Base-by-base conservation (phyloP, 1,140 invertebrate species). In the Spodoptera frugiperda region DNA sequence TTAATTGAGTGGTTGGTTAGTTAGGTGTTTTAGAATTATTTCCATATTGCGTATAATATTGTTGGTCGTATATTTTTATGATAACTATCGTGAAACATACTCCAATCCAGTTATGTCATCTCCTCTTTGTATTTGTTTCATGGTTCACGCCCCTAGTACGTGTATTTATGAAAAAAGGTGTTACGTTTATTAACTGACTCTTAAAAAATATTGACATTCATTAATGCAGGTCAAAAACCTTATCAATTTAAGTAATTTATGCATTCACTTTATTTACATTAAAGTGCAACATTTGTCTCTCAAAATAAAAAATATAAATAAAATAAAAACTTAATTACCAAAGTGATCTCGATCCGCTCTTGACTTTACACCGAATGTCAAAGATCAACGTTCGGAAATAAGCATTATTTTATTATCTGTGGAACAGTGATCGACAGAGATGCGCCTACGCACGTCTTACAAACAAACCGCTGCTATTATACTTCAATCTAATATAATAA, bases 401-500 rank as follows among this genome's bases (percentile, higher is more conserved):
- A 78, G 65, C 53, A 71, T 72, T 76, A 65, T 74, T 33, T 71
- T 72, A 65, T 65, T 76, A 80, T 77, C 76, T 76, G 72, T 65
- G 72, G 78, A 80, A 83, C 75, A 21, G 15, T 68, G 65, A 76
- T 79, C 55, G 68, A 79, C 77, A 78, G 81, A 84, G 81, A 63
- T 57, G 55, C 80, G 84, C 84, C 87, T 89, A 82, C 87, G 88
- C 82, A 82, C 84, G 77, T 77, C 82, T 79, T 78, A 82, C 81
- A 85, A 83, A 84, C 79, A 79, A 74, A 76, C 80, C 73, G 63
- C 84, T 84, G 84, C 86, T 85, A 91, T 89, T 91, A 91, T 82
- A 82, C 82, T 80, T 82, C 84, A 85, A 87, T 89, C 83, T 86
- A 89, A 89, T 87, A 87, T 87, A 88, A 87, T 86, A 86, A 89